Percentiles rank a stretch among this genome's conserved stretches.
phyloP scores from a whole-genome alignment of 1,140 invertebrate species.

The Zophobas atratus region DNA sequence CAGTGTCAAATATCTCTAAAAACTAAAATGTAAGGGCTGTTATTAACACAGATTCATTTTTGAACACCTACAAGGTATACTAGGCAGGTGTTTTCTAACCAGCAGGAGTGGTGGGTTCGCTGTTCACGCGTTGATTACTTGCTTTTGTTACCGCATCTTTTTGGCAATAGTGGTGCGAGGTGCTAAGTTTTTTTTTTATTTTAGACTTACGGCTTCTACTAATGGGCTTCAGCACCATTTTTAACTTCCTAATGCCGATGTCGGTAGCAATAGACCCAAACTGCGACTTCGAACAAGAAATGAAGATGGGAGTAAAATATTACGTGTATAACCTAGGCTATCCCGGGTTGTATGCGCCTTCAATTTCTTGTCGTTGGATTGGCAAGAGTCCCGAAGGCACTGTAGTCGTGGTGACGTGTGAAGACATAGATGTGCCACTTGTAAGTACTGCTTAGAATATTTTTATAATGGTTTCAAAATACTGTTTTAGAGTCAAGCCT shows the following conservation, averaged over 20 bases:
- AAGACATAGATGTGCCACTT: conserved; percentile 68
- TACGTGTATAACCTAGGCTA: conserved; percentile 71
- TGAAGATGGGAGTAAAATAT: conserved; percentile 66
- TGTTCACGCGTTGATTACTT: too few species aligned
- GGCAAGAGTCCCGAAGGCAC: conserved; percentile 68
- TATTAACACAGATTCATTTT: too few species aligned
- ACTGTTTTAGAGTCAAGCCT: neutral
- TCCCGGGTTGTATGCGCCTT: conserved; percentile 67
- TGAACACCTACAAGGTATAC: too few species aligned
- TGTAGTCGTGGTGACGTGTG: conserved; percentile 62
- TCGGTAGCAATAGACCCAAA: conserved; percentile 51
- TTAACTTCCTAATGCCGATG: conserved; percentile 26
- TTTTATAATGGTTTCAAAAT: conserved; percentile 1
- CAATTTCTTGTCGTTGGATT: conserved; percentile 70
- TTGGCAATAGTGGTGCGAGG: neutral
- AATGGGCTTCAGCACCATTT: conserved; percentile 15
- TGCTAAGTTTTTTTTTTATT: conserved; percentile 5
- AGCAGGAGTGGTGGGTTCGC: too few species aligned
- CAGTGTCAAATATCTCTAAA: too few species aligned
- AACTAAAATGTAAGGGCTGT: too few species aligned
- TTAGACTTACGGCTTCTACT: conserved; percentile 13
- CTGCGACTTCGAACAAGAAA: conserved; percentile 59
- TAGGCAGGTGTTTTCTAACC: too few species aligned
- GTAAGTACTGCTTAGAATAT: conserved; percentile 64
- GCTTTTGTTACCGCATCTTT: neutral